A percentile compares a stretch with the other conserved stretches of the same genome.
phyloP scores from a whole-genome alignment of 2,113 vertebrate genomes.

The Antennarius striatus region DNA sequence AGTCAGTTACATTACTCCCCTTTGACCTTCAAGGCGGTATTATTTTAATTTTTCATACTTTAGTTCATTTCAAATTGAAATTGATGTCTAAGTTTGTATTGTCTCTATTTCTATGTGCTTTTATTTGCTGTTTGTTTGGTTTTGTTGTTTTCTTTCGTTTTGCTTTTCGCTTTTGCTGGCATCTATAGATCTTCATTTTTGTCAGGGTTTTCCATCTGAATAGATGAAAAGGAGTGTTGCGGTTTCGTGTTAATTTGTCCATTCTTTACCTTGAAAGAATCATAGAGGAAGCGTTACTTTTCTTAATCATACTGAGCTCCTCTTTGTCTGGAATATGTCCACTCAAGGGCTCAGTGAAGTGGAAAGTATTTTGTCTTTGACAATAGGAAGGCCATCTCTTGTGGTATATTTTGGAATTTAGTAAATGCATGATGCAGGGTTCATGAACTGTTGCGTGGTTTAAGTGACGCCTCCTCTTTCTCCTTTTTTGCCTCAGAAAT shows the following conservation, averaged over 20 bases:
- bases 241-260: constrained; percentile 16
- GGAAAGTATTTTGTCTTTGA: constrained; percentile 25
- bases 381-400: constrained; percentile 50
- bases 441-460: constrained; percentile 46
- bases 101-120: too few species aligned
- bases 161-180: too few species aligned
- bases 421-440: constrained; percentile 43
- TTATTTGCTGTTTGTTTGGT: too few species aligned
- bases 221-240: background rate
- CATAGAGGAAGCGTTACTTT: background rate
- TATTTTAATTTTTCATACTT: constrained; percentile 17
- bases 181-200: too few species aligned
- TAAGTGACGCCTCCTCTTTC: constrained; percentile 5
- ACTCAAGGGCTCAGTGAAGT: constrained; percentile 1
- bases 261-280: constrained; percentile 19
- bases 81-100: background rate
- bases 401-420: constrained; percentile 56
- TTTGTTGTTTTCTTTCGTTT: too few species aligned
- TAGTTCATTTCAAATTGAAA: constrained; percentile 4
- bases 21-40: constrained; percentile 60
- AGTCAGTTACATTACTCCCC: constrained; percentile 29
- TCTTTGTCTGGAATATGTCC: constrained; percentile 15
- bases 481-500: background rate
- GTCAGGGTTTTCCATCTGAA: too few species aligned
- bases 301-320: constrained; percentile 5